Base-by-base conservation (phyloP, 2,797 vertebrate species). In the Gouania willdenowi region DNA sequence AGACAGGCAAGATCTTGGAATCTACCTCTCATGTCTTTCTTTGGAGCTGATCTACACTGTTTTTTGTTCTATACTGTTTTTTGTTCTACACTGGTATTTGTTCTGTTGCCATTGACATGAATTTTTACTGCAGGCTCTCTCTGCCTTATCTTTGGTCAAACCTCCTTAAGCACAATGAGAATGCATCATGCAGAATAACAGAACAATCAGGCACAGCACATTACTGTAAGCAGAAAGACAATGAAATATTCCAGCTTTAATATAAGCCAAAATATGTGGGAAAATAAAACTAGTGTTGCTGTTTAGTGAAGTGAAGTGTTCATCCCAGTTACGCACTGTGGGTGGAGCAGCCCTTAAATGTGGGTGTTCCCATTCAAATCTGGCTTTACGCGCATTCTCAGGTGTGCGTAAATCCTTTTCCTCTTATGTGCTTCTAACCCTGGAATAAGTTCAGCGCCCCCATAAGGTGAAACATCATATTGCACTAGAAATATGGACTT, bases 21-120 rank as follows among this genome's bases (percentile, higher is more conserved):
- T 72, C 61, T 67, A 70, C 62, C 51, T 18, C 24, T 48, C 31
- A 48, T 59, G 43, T 72, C 59, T 82, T 79, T 79, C 70, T 73
- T 74, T 55, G 28, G 42, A 18, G 41, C 60, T 52, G 70, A 74
- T 77, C 54, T 58, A 41, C 28, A 60, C 49, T 53, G 48, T 79
- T 83, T 77, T 84, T 79, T 63, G 71, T 60, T 65, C 69, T 47
- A 63, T 64, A n/a, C n/a, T n/a, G n/a, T n/a, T n/a, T n/a, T n/a
- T n/a, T 52, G 70, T 74, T 77, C 54, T 58, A 41, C 28, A 60
- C 49, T 53, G 48, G 79, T 83, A 77, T 84, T 79, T 63, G 71
- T 60, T 65, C 69, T 47, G 63, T 64, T 64, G 75, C 60, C 47
- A 50, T 65, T 69, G 52, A 26, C 63, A 78, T 59, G 72, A 75